These are phyloP conservation scores for Pseudochirops cupreus DNA, from an alignment of 2,797 vertebrate genomes.

Conservation along the genomic window DNA sequence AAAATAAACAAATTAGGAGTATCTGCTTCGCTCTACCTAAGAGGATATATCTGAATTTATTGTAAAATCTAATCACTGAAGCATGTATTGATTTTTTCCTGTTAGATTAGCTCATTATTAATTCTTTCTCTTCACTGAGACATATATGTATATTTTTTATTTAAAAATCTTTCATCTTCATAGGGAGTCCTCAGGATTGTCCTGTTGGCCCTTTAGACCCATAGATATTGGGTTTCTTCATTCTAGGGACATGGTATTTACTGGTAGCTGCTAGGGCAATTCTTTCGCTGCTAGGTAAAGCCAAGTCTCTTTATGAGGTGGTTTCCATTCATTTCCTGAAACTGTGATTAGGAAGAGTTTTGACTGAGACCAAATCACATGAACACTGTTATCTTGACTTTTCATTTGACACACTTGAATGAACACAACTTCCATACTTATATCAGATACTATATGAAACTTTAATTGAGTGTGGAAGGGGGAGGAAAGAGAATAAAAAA, in stretches of 20 bases:
- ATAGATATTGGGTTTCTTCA: not conserved
- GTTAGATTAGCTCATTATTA: not conserved
- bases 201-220: rapidly evolving
- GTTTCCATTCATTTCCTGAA: not conserved
- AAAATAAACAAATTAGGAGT: not conserved
- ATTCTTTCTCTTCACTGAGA: not conserved
- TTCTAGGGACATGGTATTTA: not conserved
- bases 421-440: conserved; percentile 25
- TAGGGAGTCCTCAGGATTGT: not conserved
- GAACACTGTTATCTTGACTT: not conserved
- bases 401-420: conserved; percentile 15
- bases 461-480: conserved; percentile 58
- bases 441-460: conserved; percentile 42
- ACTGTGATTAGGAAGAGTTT: not conserved
- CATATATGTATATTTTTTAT: not conserved
- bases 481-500: not conserved
- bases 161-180: not conserved
- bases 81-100: not conserved
- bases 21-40: not conserved
- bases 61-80: not conserved
- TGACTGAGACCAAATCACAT: rapidly evolving
- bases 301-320: not conserved
- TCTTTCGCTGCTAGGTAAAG: not conserved
- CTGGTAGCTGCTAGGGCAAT: not conserved
- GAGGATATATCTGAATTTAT: not conserved